Base-by-base conservation (phyloP, 2,888 invertebrate species). In the Cryptus armator region DNA sequence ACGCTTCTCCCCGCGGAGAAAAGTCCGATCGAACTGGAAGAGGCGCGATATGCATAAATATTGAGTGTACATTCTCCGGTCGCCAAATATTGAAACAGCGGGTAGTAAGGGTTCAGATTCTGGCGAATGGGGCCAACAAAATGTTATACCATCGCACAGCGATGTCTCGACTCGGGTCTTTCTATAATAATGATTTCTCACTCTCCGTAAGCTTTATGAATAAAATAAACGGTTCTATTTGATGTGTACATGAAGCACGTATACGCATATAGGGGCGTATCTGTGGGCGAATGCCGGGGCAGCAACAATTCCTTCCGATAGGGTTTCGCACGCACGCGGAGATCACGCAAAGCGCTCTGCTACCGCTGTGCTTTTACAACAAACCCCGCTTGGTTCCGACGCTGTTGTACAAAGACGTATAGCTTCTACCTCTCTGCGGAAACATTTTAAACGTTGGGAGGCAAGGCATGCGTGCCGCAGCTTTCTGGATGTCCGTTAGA, bases 141-240 rank as follows among this genome's bases (percentile, higher is more conserved):
- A 46, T n/a, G 29, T 43, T 43, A 43, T 76, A 48, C 68, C 46
- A 24, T 68, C 64, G 46, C 53, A 76, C 64, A 46, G 46, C 70
- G 46, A 75, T 71, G 67, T 68, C 81, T 72, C 72, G 81, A 71
- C 75, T 56, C 46, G 37, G 37, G 37, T 37, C 46, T 77, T 46
- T 46, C 66, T 32, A 43, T 46, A 84, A 89, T 91, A 92, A 92
- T 89, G 91, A 92, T 92, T 91, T 82, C 86, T 76, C 87, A 83
- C 48, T 68, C 59, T 66, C 86, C 83, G 87, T 66, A 86, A 89
- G 90, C 88, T 88, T 90, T 91, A 92, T 92, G 91, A 92, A 92
- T 92, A 91, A 92, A 91, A 91, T 90, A 91, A 89, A 87, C 88
- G 88, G 89, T 81, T 37, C 90, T 70, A 66, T 85, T 85, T 82